phyloP scores from a whole-genome alignment of 2,797 vertebrate genomes.

The Coregonus ussuriensis region DNA sequence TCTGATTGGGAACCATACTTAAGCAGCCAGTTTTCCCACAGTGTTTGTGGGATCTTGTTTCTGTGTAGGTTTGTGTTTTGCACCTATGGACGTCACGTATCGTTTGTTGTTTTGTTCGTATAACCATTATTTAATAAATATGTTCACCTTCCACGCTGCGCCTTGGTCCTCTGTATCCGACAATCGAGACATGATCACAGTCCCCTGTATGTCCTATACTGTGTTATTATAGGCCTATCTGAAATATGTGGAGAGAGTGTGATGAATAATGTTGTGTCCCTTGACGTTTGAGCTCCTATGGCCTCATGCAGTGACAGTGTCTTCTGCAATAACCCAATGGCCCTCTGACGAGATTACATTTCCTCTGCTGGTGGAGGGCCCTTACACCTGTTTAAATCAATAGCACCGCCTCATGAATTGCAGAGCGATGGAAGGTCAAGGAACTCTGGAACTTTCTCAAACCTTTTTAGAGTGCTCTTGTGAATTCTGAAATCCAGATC shows the following conservation, averaged over 20 bases:
- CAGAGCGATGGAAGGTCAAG: constrained; percentile 63
- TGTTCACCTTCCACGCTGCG: no score
- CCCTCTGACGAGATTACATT: constrained; percentile 72
- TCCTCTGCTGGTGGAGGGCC: constrained; percentile 51
- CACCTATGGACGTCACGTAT: no score
- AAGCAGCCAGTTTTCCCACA: no score
- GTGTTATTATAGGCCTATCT: background rate
- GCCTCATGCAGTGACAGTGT: constrained; percentile 53
- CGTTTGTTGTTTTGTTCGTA: no score
- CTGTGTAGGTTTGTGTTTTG: no score
- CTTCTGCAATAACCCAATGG: constrained; percentile 64
- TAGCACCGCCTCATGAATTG: constrained; percentile 71
- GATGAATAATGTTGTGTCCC: constrained; percentile 51
- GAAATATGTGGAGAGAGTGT: constrained; percentile 36
- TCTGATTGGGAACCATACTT: no score
- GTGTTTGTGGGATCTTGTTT: no score
- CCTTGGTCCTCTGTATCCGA: no score
- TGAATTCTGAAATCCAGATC: constrained; percentile 45
- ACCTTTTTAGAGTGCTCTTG: constrained; percentile 34
- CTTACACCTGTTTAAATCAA: constrained; percentile 77
- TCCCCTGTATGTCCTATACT: background rate
- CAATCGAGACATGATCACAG: no score
- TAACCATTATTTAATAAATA: no score
- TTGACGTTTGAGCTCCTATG: constrained; percentile 51
- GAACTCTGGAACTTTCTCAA: constrained; percentile 45